Evolutionary conservation across 2,888 invertebrate species (phyloP), one percentile per base, ranked within the genome.

Genomic region (Sisyra terminalis): DNA sequence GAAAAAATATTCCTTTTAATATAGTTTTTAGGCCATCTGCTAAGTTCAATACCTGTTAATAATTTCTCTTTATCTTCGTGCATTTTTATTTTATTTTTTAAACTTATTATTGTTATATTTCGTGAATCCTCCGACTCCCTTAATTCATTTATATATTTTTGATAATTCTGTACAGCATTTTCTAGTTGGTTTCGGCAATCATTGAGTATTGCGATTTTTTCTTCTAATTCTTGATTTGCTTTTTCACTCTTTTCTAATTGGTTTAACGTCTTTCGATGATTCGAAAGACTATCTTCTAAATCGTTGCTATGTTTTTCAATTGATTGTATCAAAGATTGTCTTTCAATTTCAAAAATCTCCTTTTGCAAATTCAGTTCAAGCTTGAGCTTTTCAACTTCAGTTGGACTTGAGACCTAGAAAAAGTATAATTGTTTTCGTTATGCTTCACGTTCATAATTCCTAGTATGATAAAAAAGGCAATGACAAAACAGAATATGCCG

Each of bases 261-360:
- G 11, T 34, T 14, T n/a, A 34, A 2, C 7, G 34, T 14, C n/a
- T 34, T 11, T 34, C 15, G 11, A n/a, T 34, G 15, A 34, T 34
- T 14, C 7, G 15, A 34, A 10, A 34, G 7, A 8, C 11, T 14
- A 8, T 34, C 15, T 5, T 34, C 34, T 14, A 14, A 14, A n/a
- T 34, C 34, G 15, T 34, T 14, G n/a, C 15, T 34, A 34, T 14
- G 34, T 14, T 34, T 34, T 3, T 34, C 15, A 14, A 34, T 14
- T n/a, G 15, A 14, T 34, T 34, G 11, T 34, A 14, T 34, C 15
- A 34, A 14, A 34, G 34, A 14, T 11, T 75, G 67, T 53, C 73
- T 74, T 6, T 52, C 52, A 50, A 69, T 62, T 2, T 70, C 24
- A 7, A 24, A 24, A 5, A 24, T 24, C 7, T 24, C 24, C 7